Percentiles rank a stretch among this genome's conserved stretches.
Conservation (phyloP, 2,113 vertebrate species). For the Epinephelus moara region DNA sequence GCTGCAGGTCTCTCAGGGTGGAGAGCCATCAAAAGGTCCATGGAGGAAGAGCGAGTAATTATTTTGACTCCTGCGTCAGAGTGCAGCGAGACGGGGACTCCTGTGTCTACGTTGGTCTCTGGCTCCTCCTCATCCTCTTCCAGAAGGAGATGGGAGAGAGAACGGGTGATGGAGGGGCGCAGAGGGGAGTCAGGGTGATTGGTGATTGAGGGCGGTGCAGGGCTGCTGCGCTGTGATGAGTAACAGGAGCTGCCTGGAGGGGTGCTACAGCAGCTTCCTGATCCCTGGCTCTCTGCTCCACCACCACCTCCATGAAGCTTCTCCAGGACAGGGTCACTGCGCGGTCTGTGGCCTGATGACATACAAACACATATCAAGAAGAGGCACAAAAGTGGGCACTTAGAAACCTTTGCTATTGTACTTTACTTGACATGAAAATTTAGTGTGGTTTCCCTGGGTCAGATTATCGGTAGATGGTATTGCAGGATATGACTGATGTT, state of each 20-base stretch:
- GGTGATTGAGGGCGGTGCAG: slow-evolving; percentile 29
- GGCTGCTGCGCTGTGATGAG: slow-evolving; percentile 66
- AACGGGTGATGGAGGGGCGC: slow-evolving; percentile 34
- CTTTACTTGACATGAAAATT: neutral
- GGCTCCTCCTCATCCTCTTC: slow-evolving; percentile 76
- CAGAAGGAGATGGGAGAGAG: slow-evolving; percentile 45
- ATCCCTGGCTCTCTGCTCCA: slow-evolving; percentile 32
- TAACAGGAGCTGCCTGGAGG: slow-evolving; percentile 76
- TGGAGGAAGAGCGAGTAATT: slow-evolving; percentile 58
- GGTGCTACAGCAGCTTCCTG: slow-evolving; percentile 62
- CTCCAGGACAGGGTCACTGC: slow-evolving; percentile 59
- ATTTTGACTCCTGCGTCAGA: slow-evolving; percentile 22
- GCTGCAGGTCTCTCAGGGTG: slow-evolving; percentile 60
- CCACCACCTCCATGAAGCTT: slow-evolving; percentile 57
- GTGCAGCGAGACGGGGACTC: slow-evolving; percentile 63
- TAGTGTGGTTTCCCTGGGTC: too few species aligned
- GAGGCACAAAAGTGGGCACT: neutral
- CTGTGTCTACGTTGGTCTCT: slow-evolving; percentile 92
- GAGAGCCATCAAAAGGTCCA: slow-evolving; percentile 46
- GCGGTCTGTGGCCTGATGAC: slow-evolving; percentile 38
- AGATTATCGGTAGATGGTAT: too few species aligned
- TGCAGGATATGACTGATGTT: too few species aligned
- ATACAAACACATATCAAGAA: neutral
- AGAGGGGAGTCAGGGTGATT: slow-evolving; percentile 57
- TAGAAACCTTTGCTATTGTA: neutral